Base-by-base conservation (phyloP, 2,888 invertebrate genomes). In the Alloscopus bannaensis region DNA sequence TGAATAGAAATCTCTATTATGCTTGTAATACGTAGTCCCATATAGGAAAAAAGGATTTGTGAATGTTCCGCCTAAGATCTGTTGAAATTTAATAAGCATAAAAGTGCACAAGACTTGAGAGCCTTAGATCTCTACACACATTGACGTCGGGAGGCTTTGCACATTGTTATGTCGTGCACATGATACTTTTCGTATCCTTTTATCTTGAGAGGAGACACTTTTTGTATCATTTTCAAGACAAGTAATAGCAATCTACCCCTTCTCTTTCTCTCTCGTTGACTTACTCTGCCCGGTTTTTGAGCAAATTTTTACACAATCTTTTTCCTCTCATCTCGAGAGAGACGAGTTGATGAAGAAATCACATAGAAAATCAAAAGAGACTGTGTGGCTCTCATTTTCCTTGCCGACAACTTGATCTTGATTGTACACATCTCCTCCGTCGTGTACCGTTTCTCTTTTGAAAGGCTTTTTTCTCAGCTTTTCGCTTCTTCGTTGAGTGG, bases 291-390 rank as follows among this genome's bases (percentile, higher is more conserved):
- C 36, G 13, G 36, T 36, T 36, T 13, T 36, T 13, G 8, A 36
- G 36, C 13, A 13, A 36, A 36, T 6, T 36, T 36, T 36, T 36
- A 13, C 6, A 36, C 68, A 66, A 18, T 55, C 55, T 68, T 55
- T 3, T 36, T 69, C 28, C 42, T n/a, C 20, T 59, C 31, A 8
- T 71, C 60, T 50, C 47, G n/a, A 22, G 60, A 71, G 55, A 69
- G 60, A 59, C 2, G 29, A 47, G 20, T 60, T 71, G 59, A 59
- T 47, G 59, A 45, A 60, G 60, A 71, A 70, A 71, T 71, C 59
- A 71, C 50, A 36, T n/a, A 68, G 45, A 40, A 69, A 59, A 55
- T 42, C 29, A 40, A 60, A 47, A 59, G 18, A 28, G 18, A 36
- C 18, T n/a, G 52, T 31, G 31, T 70, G n/a, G 45, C 60, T 60